These are phyloP conservation scores for Sinhomidia bicolor DNA, from an alignment of 2,888 invertebrate species.

Conservation along the genomic window DNA sequence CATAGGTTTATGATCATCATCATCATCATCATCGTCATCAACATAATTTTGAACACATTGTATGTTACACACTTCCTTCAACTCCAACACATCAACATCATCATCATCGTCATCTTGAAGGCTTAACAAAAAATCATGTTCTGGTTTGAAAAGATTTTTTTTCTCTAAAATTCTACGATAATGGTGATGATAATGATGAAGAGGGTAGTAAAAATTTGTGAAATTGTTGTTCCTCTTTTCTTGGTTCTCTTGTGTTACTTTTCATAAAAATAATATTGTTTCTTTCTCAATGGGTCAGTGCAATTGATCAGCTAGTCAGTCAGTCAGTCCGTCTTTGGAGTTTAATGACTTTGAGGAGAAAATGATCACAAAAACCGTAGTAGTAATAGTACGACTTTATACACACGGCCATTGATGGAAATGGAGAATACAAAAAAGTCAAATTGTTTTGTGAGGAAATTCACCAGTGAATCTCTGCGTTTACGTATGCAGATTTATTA, in stretches of 20 bases:
- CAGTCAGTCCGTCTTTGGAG: conserved; percentile 39
- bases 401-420: conserved; percentile 30
- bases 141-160: neutral
- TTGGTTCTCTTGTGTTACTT: conserved; percentile 24
- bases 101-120: neutral
- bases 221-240: neutral
- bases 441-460: conserved; percentile 25
- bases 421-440: conserved; percentile 8
- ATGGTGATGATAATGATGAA: neutral
- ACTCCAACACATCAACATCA: neutral
- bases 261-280: neutral
- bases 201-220: neutral
- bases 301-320: conserved; percentile 18
- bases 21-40: no score
- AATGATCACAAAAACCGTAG: neutral
- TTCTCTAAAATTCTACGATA: neutral
- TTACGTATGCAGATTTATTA: neutral
- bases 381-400: no score
- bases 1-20: no score
- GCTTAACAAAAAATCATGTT: neutral
- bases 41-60: no score
- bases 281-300: conserved; percentile 31
- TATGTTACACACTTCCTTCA: no score
- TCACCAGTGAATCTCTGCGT: neutral
- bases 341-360: conserved; percentile 34